Evolutionary conservation across 2,888 invertebrate genomes (phyloP), one percentile per base, ranked within the genome.

Genomic region (Volucella inflata): DNA sequence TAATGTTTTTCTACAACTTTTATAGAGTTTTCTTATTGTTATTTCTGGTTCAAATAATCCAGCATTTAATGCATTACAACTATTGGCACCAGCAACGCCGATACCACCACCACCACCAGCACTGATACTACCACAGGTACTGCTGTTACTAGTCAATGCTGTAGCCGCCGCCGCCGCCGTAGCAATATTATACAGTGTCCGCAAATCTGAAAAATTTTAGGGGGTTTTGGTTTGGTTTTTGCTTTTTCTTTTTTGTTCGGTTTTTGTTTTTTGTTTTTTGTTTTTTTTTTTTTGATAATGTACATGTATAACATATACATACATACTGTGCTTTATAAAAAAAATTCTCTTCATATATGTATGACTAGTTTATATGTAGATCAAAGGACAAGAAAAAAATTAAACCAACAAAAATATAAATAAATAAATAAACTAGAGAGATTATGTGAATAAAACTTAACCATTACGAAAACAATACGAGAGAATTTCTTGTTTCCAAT

Each of bases 151-250:
- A 16, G 16, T 44, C 21, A 81, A 74, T 48, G 80, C 68, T 71
- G 79, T 68, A 78, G 87, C 89, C 87, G 91, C 90, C 72, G 90
- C 91, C 87, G 91, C 91, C 88, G 91, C 91, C 87, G 91, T 89
- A 72, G 91, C 91, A 89, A 91, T 90, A 90, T 90, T 91, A 89
- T 91, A 91, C 89, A 91, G 88, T 88, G 91, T 91, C 91, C 91
- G 89, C 89, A 91, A 90, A 92, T 92, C 92, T 92, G 92, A 92
- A 92, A 91, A 91, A 92, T 91, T 30, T 30, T 87, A 88, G 87
- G 88, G 87, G 84, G 89, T 88, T 89, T 89, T 89, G 89, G 88
- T 91, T 90, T 90, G 89, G 88, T 88, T 88, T 88, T 88, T 87
- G 84, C 87, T 88, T 79, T 82, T 59, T 72, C n/a, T n/a, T 72